These are phyloP conservation scores for Hydriomena furcata DNA, from an alignment of 2,888 invertebrate species.

Conservation along the genomic window DNA sequence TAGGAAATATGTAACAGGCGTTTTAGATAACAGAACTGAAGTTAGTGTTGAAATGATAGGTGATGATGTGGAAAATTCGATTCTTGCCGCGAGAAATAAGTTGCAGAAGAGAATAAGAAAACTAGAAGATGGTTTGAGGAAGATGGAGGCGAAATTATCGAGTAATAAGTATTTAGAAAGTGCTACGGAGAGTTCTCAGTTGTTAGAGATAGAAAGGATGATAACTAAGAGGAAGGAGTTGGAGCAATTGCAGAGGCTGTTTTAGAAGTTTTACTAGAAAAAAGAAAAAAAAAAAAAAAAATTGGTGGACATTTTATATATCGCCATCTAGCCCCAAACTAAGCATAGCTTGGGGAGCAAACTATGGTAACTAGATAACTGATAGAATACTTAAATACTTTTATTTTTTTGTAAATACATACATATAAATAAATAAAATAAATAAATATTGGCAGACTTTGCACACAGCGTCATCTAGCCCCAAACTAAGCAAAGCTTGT, in stretches of 20 bases:
- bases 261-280: too few relatives aligned
- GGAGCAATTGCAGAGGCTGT: constrained; percentile 60
- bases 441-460: too few relatives aligned
- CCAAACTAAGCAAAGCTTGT: too few relatives aligned
- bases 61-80: constrained; percentile 48
- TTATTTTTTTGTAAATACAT: too few relatives aligned
- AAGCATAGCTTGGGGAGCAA: too few relatives aligned
- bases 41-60: constrained; percentile 59
- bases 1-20: constrained; percentile 51
- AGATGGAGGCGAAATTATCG: constrained; percentile 56
- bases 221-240: constrained; percentile 58
- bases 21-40: constrained; percentile 57
- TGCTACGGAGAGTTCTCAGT: constrained; percentile 50
- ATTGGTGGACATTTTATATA: too few relatives aligned
- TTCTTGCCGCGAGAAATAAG: constrained; percentile 54
- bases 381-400: too few relatives aligned
- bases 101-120: constrained; percentile 58
- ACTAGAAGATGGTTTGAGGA: constrained; percentile 54
- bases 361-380: too few relatives aligned
- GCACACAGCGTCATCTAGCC: too few relatives aligned
- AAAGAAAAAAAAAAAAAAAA: too few relatives aligned
- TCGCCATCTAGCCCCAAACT: too few relatives aligned
- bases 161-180: constrained; percentile 48
- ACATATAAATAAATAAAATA: too few relatives aligned
- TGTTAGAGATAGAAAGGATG: constrained; percentile 57